A percentile compares a stretch with the other conserved stretches of the same genome.
Conservation (phyloP, 1,140 invertebrate species). For the Drosophila miranda region DNA sequence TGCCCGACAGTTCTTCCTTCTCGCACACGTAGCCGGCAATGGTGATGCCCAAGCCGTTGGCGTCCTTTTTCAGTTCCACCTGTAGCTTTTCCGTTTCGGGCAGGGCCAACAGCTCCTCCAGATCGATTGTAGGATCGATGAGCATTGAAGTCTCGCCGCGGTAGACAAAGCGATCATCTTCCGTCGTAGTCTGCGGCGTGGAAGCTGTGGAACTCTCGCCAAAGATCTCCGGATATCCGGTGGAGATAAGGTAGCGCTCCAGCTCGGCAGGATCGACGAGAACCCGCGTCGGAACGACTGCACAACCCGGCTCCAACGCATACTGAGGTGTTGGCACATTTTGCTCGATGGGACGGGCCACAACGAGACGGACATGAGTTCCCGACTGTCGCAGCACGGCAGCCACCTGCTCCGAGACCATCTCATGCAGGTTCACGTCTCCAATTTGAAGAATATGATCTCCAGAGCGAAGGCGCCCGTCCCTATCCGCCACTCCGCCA, state of each 20-base stretch:
- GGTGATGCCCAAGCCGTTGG: conserved; percentile 98
- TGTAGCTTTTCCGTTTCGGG: conserved; percentile 98
- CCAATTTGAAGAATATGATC: conserved; percentile 99
- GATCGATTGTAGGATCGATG: conserved; percentile 70
- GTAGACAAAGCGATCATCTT: conserved; percentile 78
- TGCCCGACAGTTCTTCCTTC: conserved; percentile 98
- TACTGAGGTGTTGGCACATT: conserved; percentile 75
- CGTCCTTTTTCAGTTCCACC: conserved; percentile 96
- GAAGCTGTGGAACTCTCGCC: conserved; percentile 84
- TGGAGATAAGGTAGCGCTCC: conserved; percentile 92
- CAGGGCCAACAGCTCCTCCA: conserved; percentile 84
- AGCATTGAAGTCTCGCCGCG: conserved; percentile 66
- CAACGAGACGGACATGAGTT: conserved; percentile 94
- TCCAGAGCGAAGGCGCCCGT: conserved; percentile 95
- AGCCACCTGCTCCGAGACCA: conserved; percentile 98
- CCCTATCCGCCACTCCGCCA: conserved; percentile 96
- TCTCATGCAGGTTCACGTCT: conserved; percentile 91
- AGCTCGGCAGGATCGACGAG: conserved; percentile 93
- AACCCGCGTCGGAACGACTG: conserved; percentile 86
- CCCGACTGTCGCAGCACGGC: conserved; percentile 97
- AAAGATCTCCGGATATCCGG: conserved; percentile 89
- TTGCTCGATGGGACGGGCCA: conserved; percentile 94
- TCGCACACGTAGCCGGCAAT: conserved; percentile 93
- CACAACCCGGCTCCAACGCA: conserved; percentile 81
- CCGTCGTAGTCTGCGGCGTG: conserved; percentile 84